Evolutionary conservation across 2,888 invertebrate species (phyloP).

Genomic region (Philereme vetulata): DNA sequence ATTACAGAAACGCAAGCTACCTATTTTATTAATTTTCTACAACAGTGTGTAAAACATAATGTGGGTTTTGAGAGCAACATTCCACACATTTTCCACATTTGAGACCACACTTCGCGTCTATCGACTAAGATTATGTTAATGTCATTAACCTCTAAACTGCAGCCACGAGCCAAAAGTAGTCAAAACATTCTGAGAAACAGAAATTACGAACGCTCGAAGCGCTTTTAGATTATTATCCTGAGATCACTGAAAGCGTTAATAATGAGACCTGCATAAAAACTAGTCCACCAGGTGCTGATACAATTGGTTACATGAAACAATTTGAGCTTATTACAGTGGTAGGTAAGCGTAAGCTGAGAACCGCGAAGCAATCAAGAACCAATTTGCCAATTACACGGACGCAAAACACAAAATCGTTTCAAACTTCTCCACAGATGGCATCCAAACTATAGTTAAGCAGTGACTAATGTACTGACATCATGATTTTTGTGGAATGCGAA

Average conservation of each 20-base stretch:
- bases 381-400: constrained; percentile 35
- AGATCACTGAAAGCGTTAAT: constrained; percentile 53
- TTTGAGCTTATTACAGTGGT: constrained; percentile 36
- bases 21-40: constrained; percentile 25
- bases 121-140: constrained; percentile 54
- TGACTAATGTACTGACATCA: constrained; percentile 49
- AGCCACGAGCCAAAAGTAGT: constrained; percentile 6
- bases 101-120: constrained; percentile 51
- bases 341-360: constrained; percentile 24
- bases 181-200: constrained; percentile 36
- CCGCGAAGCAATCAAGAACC: constrained; percentile 33
- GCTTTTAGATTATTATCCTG: constrained; percentile 51
- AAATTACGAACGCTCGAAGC: constrained; percentile 48
- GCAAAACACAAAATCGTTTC: constrained; percentile 35
- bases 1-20: constrained; percentile 15
- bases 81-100: no score
- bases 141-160: constrained; percentile 63
- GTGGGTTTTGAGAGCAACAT: constrained; percentile 64
- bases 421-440: constrained; percentile 34
- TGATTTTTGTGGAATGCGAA: constrained; percentile 35
- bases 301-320: constrained; percentile 51
- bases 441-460: constrained; percentile 16
- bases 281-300: constrained; percentile 50
- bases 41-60: constrained; percentile 45
- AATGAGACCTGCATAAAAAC: constrained; percentile 58